Conservation (phyloP, 2,888 invertebrate genomes). For the Hetaerina titia region DNA sequence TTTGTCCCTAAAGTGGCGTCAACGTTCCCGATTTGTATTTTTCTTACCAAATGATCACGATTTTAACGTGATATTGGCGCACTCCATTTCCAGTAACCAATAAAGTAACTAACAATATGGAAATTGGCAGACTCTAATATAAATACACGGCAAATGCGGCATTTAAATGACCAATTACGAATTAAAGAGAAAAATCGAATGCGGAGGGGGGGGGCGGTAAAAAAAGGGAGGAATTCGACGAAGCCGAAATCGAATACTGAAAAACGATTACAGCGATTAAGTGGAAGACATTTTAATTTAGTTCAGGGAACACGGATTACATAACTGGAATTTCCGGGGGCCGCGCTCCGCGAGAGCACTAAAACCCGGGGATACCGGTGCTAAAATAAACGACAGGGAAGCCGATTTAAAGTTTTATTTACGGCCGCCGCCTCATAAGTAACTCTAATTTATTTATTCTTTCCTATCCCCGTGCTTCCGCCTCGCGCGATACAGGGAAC, state of each 20-base stretch:
- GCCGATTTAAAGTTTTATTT: neutral
- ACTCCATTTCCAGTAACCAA: slow-evolving; percentile 27
- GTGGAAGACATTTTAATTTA: slow-evolving; percentile 32
- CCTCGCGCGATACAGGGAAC: neutral
- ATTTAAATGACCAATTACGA: slow-evolving; percentile 15
- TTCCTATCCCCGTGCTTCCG: neutral
- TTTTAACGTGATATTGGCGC: neutral
- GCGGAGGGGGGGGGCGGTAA: too few species aligned
- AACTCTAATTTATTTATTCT: neutral
- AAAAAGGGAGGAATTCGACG: neutral
- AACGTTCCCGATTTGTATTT: neutral
- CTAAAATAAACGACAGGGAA: neutral
- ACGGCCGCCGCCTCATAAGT: neutral
- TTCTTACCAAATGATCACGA: neutral
- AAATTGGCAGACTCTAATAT: neutral
- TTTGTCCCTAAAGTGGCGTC: neutral
- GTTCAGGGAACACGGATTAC: slow-evolving; percentile 19
- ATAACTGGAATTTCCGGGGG: neutral
- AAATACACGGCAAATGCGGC: neutral
- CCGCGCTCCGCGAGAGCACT: neutral
- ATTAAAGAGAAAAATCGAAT: neutral
- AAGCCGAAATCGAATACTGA: slow-evolving; percentile 12
- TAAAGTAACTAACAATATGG: slow-evolving; percentile 21
- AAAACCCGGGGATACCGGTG: neutral
- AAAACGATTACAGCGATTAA: slow-evolving; percentile 8